These are phyloP conservation scores for Sminthopsis crassicaudata DNA, from an alignment of 2,113 vertebrate genomes.

Conservation along the genomic window DNA sequence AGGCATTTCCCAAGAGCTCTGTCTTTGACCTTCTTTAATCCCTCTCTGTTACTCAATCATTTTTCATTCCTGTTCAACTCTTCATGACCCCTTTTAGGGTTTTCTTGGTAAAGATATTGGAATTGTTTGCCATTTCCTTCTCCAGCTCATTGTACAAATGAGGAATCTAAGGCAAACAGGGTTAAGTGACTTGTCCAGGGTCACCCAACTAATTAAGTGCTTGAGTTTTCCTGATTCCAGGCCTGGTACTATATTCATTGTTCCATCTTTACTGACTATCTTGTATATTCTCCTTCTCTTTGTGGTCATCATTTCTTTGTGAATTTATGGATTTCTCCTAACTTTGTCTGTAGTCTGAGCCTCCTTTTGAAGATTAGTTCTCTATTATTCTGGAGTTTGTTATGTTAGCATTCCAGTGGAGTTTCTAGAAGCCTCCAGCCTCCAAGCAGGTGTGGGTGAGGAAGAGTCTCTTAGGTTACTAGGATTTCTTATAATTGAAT, in stretches of 20 bases:
- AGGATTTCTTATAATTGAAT: neutral
- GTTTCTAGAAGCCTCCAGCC: neutral
- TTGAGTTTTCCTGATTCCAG: neutral
- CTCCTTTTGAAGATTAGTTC: neutral
- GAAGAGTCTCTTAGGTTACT: neutral
- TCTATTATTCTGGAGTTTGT: neutral
- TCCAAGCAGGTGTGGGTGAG: fast-evolving
- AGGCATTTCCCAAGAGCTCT: neutral
- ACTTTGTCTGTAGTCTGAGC: neutral
- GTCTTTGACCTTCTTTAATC: neutral
- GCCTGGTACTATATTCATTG: neutral
- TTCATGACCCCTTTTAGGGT: neutral
- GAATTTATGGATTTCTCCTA: neutral
- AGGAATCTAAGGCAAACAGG: neutral
- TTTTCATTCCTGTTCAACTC: neutral
- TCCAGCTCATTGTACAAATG: neutral
- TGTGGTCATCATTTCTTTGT: neutral
- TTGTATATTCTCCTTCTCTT: neutral
- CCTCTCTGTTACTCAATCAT: neutral
- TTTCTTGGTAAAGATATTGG: neutral
- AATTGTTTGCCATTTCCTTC: neutral
- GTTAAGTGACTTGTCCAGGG: neutral
- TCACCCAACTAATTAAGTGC: neutral
- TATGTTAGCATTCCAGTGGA: neutral
- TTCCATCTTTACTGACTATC: neutral